Conservation (phyloP, 2,797 vertebrate genomes). For the Pachyuromys duprasi region DNA sequence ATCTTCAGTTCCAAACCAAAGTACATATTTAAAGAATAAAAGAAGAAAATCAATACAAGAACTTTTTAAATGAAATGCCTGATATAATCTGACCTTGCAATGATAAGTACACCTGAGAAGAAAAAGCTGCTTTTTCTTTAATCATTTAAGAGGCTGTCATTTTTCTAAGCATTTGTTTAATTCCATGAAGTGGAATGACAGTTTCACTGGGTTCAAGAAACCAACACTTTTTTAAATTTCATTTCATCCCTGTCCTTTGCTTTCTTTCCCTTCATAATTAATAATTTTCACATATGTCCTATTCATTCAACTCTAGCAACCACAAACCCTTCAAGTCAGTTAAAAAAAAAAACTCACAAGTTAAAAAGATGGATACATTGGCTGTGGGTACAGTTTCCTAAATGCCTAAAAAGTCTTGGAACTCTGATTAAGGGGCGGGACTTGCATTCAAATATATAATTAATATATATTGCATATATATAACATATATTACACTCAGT, state of each 20-base stretch:
- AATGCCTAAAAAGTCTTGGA: background rate
- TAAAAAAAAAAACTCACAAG: background rate
- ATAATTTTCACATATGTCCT: conserved; percentile 28
- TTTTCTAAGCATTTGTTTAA: conserved; percentile 22
- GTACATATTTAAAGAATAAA: conserved; percentile 20
- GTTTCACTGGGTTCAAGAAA: background rate
- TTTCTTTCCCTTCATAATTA: conserved; percentile 31
- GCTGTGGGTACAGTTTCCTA: background rate
- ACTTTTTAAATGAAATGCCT: conserved; percentile 40
- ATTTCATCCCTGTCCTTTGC: conserved; percentile 5
- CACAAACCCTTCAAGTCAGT: background rate
- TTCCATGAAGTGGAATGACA: background rate
- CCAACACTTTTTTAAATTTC: background rate
- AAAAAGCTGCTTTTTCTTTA: conserved; percentile 10
- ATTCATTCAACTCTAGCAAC: conserved; percentile 13
- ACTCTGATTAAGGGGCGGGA: background rate
- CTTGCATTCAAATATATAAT: background rate
- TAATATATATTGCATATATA: background rate
- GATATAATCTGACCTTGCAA: conserved; percentile 30
- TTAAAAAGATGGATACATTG: background rate
- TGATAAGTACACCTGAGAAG: conserved; percentile 22
- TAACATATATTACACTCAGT: background rate
- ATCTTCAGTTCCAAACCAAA: conserved; percentile 42
- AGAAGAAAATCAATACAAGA: background rate
- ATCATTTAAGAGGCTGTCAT: background rate